Evolutionary conservation across 2,888 invertebrate genomes (phyloP).

Genomic region (Thalpophila matura): DNA sequence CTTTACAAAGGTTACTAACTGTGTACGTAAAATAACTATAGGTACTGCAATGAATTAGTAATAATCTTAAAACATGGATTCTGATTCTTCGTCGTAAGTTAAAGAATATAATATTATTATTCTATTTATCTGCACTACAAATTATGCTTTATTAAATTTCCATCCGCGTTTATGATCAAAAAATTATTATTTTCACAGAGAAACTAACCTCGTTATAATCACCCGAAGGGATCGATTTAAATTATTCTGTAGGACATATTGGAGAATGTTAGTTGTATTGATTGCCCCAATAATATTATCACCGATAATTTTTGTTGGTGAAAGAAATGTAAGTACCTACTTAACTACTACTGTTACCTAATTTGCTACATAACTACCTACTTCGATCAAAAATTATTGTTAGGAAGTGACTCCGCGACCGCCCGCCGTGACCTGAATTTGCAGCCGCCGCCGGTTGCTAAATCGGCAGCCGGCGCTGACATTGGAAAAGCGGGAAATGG

Average conservation of each 20-base stretch:
- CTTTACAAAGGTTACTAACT: too few relatives aligned
- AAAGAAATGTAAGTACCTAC: constrained; percentile 70
- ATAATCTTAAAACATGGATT: constrained; percentile 58
- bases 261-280: constrained; percentile 72
- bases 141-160: neutral
- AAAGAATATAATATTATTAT: neutral
- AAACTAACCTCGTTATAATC: constrained; percentile 75
- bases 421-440: too few relatives aligned
- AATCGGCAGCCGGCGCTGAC: too few relatives aligned
- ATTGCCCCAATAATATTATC: constrained; percentile 73
- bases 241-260: constrained; percentile 75
- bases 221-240: constrained; percentile 70
- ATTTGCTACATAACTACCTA: too few relatives aligned
- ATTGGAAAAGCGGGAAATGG: too few relatives aligned
- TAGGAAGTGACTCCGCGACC: too few relatives aligned
- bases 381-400: too few relatives aligned
- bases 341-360: too few relatives aligned
- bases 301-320: constrained; percentile 73
- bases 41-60: neutral
- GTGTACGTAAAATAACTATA: too few relatives aligned
- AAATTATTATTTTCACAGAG: constrained; percentile 68
- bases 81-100: constrained; percentile 66
- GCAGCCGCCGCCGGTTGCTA: too few relatives aligned
- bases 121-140: too few relatives aligned
- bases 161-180: neutral